A percentile compares a stretch with the other conserved stretches of the same genome.
Evolutionary conservation across 2,113 vertebrate genomes (phyloP).

Genomic region (Phalacrocorax pelagicus): DNA sequence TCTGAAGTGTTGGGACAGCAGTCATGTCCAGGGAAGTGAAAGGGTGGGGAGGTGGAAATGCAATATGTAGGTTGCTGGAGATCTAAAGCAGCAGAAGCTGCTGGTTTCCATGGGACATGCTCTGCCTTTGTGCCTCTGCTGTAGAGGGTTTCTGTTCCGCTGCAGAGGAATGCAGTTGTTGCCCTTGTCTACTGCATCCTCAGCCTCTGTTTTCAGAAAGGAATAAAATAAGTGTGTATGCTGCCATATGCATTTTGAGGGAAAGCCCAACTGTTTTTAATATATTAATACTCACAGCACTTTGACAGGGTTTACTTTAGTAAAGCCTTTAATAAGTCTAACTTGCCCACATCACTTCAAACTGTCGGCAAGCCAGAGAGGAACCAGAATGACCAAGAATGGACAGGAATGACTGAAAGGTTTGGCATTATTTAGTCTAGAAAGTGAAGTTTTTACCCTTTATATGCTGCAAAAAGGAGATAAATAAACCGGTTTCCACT

Average conservation of each 20-base stretch:
- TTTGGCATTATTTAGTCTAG: not conserved
- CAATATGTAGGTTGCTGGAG: too few species aligned
- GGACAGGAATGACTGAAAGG: not conserved
- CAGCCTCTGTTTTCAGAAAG: not conserved
- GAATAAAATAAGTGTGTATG: not conserved
- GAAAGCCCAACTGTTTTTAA: not conserved
- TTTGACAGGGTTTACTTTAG: not conserved
- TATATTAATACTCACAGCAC: not conserved
- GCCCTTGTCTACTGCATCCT: not conserved
- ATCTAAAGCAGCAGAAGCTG: not conserved
- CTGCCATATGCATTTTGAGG: not conserved
- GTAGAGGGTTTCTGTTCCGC: rapidly evolving
- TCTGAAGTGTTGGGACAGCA: not conserved
- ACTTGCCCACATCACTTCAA: not conserved
- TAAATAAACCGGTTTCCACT: not conserved
- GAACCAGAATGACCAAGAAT: not conserved
- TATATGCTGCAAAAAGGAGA: not conserved
- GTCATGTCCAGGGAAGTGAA: not conserved
- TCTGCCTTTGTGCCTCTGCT: not conserved
- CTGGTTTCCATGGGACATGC: not conserved
- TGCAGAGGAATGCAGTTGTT: not conserved
- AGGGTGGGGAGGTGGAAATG: not conserved
- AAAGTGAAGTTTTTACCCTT: not conserved
- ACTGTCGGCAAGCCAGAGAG: not conserved
- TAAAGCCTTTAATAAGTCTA: not conserved